Base-by-base conservation (phyloP, 1,140 invertebrate genomes). In the Eueides isabella region DNA sequence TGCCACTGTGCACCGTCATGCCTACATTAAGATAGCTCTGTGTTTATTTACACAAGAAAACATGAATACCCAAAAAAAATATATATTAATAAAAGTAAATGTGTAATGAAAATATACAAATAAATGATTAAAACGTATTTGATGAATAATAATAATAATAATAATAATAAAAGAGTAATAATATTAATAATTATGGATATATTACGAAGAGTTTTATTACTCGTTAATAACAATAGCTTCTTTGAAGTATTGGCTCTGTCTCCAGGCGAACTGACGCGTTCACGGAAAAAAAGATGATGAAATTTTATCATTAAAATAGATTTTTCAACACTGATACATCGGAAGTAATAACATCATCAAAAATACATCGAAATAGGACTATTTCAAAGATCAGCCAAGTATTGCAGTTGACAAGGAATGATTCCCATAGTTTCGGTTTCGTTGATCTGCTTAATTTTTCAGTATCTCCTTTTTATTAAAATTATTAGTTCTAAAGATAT, bases 221-320 rank as follows among this genome's bases (percentile, higher is more conserved):
- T 94, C 93, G 88, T 93, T 91, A 87, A 93, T 95, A 93, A 95
- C 96, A 95, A 98, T 97, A 94, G 97, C 97, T 95, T 98, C 97
- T 96, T 96, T 97, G 97, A 98, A 98, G 96, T 98, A 96, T 94
- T 97, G 95, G 96, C 97, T 98, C 96, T 97, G 96, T 95, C 97
- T 97, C 97, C 97, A 98, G 95, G 97, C 96, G 95, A 97, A 97
- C 97, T 97, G 90, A 94, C 91, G 94, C 92, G 90, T 91, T 92
- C 92, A 94, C 89, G 88, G 92, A 89, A 94, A 87, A n/a, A 91
- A 91, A 87, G 81, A 89, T 85, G 85, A 85, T 82, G 84, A 91
- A 89, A 89, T 81, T n/a, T 86, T 76, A 86, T 88, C 80, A 88
- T 90, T 92, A 90, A 89, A 84, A 88, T 77, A 87, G 79, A 80